Conservation (phyloP, 2,113 vertebrate genomes). For the Pungitius pungitius region DNA sequence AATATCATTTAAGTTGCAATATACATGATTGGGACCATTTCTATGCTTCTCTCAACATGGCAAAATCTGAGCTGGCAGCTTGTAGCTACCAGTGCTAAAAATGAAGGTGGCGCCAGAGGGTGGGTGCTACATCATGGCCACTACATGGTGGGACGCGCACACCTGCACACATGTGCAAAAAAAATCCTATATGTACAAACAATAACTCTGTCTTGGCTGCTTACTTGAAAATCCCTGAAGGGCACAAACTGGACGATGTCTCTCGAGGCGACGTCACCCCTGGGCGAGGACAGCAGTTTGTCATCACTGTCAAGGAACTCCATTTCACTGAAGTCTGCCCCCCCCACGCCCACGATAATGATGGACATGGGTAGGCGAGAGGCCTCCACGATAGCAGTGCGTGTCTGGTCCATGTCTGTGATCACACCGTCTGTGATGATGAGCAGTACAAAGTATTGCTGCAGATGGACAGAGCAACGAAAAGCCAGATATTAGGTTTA, state of each 20-base stretch:
- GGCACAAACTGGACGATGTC: conserved; percentile 99
- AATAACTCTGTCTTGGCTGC: conserved; percentile 47
- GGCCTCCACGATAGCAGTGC: conserved; percentile 88
- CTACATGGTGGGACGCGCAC: too few species aligned
- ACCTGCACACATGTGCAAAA: not conserved
- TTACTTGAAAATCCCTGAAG: conserved; percentile 92
- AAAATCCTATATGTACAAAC: not conserved
- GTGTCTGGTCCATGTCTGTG: conserved; percentile 91
- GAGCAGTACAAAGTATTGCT: conserved; percentile 93
- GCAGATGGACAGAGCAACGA: conserved; percentile 16
- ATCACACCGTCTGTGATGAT: conserved; percentile 95
- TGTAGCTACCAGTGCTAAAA: too few species aligned
- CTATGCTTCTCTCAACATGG: too few species aligned
- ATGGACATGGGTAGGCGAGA: conserved; percentile 92
- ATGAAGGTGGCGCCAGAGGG: too few species aligned
- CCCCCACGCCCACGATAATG: conserved; percentile 92
- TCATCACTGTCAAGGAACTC: conserved; percentile 93
- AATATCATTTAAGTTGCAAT: not conserved
- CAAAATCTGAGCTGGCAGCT: too few species aligned
- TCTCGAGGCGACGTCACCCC: conserved; percentile 85
- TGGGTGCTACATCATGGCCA: too few species aligned
- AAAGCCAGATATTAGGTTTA: not conserved
- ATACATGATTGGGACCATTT: too few species aligned
- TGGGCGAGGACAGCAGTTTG: conserved; percentile 80
- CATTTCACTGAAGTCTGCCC: conserved; percentile 90